Evolutionary conservation across 2,888 invertebrate species (phyloP).

Genomic region (Mythimna ferrago): DNA sequence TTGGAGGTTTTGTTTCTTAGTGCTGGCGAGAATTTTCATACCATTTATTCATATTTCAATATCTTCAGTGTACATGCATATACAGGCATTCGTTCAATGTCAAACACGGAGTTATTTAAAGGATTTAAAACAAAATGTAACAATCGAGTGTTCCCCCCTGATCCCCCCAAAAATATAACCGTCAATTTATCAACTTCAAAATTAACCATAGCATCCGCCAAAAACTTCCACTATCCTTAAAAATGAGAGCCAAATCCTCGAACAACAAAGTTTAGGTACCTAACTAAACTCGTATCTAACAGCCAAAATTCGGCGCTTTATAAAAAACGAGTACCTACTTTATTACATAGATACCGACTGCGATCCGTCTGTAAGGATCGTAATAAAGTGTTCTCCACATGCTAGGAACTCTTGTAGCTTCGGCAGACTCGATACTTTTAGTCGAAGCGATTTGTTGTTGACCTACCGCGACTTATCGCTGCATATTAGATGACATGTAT

Average conservation of each 20-base stretch:
- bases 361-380: constrained; percentile 49
- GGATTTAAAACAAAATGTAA: background rate
- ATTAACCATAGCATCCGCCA: background rate
- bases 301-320: constrained; percentile 42
- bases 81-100: too few species aligned
- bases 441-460: background rate
- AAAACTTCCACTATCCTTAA: background rate
- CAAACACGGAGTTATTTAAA: too few species aligned
- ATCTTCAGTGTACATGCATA: too few species aligned
- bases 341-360: constrained; percentile 56
- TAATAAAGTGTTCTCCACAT: constrained; percentile 66
- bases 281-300: constrained; percentile 14
- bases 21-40: background rate
- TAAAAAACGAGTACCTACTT: constrained; percentile 40
- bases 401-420: constrained; percentile 22
- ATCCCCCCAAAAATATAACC: constrained; percentile 5
- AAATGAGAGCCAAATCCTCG: constrained; percentile 27
- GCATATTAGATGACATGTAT: too few species aligned
- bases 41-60: background rate
- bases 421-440: constrained; percentile 18
- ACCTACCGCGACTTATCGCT: too few species aligned
- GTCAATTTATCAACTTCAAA: background rate
- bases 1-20: background rate
- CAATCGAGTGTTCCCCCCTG: background rate
- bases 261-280: constrained; percentile 32